A percentile compares a stretch with the other conserved stretches of the same genome.
phyloP scores from a whole-genome alignment of 2,888 invertebrate species.

The Polia nebulosa region DNA sequence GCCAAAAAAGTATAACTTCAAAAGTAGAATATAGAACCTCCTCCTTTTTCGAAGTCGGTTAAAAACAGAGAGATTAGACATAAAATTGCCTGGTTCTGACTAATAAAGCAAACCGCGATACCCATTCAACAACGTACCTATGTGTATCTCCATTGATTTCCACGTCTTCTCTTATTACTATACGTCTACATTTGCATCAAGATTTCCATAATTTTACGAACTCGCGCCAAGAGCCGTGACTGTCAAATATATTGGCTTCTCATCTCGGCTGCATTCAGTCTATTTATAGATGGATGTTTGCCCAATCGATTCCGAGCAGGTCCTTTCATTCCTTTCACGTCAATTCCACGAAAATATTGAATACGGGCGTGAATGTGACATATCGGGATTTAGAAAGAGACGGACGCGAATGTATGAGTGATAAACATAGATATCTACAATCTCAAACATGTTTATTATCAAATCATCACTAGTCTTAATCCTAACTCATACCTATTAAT shows the following conservation, averaged over 20 bases:
- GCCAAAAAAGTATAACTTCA: no score
- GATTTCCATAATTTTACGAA: slow-evolving; percentile 36
- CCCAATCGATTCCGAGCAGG: slow-evolving; percentile 38
- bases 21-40: no score
- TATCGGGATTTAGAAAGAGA: not conserved
- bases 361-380: not conserved
- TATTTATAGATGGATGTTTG: slow-evolving; percentile 39
- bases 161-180: slow-evolving; percentile 1
- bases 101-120: not conserved
- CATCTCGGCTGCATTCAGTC: slow-evolving; percentile 30
- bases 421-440: no score
- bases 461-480: no score
- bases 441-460: no score
- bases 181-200: slow-evolving; percentile 26
- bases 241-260: slow-evolving; percentile 22
- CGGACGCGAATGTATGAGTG: not conserved
- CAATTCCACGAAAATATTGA: not conserved
- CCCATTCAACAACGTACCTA: slow-evolving; percentile 22
- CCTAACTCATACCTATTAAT: no score
- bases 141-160: slow-evolving; percentile 25
- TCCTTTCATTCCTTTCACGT: slow-evolving; percentile 2
- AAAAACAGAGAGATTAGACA: no score
- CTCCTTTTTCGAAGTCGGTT: no score
- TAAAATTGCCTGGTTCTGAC: not conserved
- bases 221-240: slow-evolving; percentile 42